phyloP scores from a whole-genome alignment of 2,888 invertebrate species.

The Agapetus fuscipes region DNA sequence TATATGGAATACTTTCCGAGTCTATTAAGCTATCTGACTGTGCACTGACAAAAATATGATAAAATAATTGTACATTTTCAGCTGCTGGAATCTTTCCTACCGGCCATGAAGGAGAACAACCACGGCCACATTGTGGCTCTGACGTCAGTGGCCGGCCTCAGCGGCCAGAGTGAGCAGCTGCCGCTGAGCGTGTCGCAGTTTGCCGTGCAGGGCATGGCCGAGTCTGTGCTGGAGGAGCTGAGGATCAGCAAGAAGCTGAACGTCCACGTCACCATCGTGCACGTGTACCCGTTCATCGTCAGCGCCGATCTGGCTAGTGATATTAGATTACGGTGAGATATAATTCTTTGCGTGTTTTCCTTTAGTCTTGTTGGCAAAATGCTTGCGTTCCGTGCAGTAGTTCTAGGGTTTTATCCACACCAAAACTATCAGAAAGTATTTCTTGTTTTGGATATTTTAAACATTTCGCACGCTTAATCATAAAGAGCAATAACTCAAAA shows the following conservation, averaged over 20 bases:
- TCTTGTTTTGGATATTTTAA: background rate
- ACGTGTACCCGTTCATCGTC: conserved; percentile 55
- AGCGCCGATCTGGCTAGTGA: conserved; percentile 43
- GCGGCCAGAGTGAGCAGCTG: conserved; percentile 47
- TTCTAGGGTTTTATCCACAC: too few species aligned
- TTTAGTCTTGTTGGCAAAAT: conserved; percentile 7
- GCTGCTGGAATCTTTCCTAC: conserved; percentile 50
- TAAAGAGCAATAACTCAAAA: too few species aligned
- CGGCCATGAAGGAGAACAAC: conserved; percentile 47
- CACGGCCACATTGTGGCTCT: conserved; percentile 52
- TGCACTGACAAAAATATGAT: too few species aligned
- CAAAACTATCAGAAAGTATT: background rate
- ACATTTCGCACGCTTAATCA: too few species aligned
- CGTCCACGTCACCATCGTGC: conserved; percentile 49
- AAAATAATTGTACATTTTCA: too few species aligned
- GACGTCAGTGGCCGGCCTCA: conserved; percentile 53
- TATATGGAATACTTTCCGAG: too few species aligned
- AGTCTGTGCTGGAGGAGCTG: conserved; percentile 51
- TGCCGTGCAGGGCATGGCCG: conserved; percentile 55
- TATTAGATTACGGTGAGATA: conserved; percentile 43
- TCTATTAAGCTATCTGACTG: too few species aligned
- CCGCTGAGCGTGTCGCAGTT: conserved; percentile 55
- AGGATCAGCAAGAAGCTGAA: conserved; percentile 45
- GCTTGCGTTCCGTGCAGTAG: too few species aligned
- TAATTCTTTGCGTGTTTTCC: background rate